Evolutionary conservation across 2,797 vertebrate species (phyloP).

Genomic region (Sebastiscus tertius): DNA sequence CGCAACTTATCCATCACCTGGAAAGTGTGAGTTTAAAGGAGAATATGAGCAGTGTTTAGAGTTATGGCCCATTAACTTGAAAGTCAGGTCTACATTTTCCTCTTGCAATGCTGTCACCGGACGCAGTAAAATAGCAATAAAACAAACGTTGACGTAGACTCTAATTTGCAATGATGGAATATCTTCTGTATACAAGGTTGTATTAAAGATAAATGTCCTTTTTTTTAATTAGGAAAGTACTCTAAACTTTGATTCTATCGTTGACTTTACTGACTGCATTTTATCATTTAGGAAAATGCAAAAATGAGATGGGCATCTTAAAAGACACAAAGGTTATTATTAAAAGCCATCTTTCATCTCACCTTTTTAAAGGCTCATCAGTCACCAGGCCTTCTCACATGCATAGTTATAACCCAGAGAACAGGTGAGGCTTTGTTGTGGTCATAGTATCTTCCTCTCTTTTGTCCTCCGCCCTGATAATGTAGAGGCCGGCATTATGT

Average conservation of each 20-base stretch:
- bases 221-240: not conserved
- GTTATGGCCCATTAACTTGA: constrained; percentile 29
- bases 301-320: not conserved
- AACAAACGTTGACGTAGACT: not conserved
- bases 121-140: not conserved
- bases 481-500: constrained; percentile 33
- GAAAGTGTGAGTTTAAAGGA: constrained; percentile 31
- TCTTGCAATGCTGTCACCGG: not conserved
- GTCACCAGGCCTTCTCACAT: constrained; percentile 18
- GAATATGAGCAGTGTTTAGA: constrained; percentile 8
- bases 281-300: not conserved
- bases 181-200: not conserved
- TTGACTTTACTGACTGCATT: not conserved
- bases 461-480: constrained; percentile 28
- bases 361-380: constrained; percentile 14
- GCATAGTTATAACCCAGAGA: constrained; percentile 33
- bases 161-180: not conserved
- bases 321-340: not conserved
- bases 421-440: constrained; percentile 59
- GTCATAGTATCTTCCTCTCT: constrained; percentile 7
- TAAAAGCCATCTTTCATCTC: constrained; percentile 33
- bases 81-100: constrained; percentile 9
- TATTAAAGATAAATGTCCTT: not conserved
- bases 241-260: not conserved
- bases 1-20: constrained; percentile 40